Conservation (phyloP, 2,113 vertebrate species). For the Eupsittula cactorum region DNA sequence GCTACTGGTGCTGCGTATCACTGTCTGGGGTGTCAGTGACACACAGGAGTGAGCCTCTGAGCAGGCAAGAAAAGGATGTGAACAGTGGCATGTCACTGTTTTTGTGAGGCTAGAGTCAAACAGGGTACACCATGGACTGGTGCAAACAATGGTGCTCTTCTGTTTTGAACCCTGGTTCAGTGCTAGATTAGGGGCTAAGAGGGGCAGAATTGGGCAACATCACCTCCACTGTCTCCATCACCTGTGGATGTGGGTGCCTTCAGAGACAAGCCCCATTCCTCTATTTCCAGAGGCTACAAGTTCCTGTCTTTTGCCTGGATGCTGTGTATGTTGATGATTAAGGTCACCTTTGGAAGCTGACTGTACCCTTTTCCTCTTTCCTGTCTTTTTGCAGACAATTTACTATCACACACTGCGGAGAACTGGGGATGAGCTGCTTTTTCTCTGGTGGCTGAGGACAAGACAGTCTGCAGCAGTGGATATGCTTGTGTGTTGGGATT, state of each 20-base stretch:
- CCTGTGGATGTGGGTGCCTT: neutral
- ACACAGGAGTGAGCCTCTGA: neutral
- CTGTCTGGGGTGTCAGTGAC: accelerated
- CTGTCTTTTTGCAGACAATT: neutral
- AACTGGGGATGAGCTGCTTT: neutral
- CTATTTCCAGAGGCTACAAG: neutral
- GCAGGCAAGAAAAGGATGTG: neutral
- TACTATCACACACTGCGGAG: accelerated
- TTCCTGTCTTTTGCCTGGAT: neutral
- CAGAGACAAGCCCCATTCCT: neutral
- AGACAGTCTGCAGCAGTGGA: neutral
- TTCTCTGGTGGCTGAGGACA: neutral
- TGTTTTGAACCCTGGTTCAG: neutral
- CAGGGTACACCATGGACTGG: neutral
- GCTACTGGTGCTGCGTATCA: neutral
- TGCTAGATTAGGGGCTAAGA: neutral
- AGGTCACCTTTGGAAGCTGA: neutral
- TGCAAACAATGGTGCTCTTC: neutral
- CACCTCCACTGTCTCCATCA: neutral
- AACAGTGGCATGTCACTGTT: accelerated
- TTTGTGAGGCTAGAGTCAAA: neutral
- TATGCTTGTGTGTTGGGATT: neutral
- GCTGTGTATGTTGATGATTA: neutral
- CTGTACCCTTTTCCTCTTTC: neutral
- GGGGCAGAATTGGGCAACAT: neutral